Percentiles rank a stretch among this genome's conserved stretches.
These are phyloP conservation scores for Phocoena phocoena DNA, from an alignment of 2,113 vertebrate genomes.

Conservation along the genomic window DNA sequence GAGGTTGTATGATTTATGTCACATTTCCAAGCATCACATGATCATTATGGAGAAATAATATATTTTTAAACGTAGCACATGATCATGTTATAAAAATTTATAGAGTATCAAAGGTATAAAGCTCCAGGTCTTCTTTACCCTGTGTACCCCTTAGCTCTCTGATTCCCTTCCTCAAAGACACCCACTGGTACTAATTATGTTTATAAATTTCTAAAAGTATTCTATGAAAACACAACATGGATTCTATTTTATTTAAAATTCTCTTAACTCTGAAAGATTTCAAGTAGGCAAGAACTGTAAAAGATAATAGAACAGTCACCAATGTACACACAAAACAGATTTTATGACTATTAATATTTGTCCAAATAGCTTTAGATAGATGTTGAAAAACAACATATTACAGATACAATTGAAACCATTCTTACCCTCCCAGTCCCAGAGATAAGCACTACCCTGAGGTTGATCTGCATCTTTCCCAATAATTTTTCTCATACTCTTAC, in stretches of 20 bases:
- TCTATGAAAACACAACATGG: neutral
- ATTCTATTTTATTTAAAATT: constrained; percentile 37
- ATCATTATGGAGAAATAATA: constrained; percentile 57
- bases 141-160: neutral
- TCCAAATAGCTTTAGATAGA: neutral
- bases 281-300: neutral
- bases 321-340: neutral
- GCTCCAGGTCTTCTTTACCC: neutral
- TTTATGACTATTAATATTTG: neutral
- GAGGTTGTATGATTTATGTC: constrained; percentile 55
- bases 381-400: neutral
- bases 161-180: neutral
- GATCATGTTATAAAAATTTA: constrained; percentile 39
- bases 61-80: constrained; percentile 44
- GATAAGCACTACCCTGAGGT: neutral
- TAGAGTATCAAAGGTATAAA: neutral
- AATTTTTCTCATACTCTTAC: neutral
- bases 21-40: constrained; percentile 50
- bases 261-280: neutral
- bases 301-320: neutral
- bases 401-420: neutral
- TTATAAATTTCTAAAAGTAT: neutral
- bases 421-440: neutral
- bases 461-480: neutral
- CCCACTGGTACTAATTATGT: neutral